Evolutionary conservation across 2,113 vertebrate species (phyloP), one percentile per base, ranked within the genome.

Genomic region (Hemicordylus capensis): DNA sequence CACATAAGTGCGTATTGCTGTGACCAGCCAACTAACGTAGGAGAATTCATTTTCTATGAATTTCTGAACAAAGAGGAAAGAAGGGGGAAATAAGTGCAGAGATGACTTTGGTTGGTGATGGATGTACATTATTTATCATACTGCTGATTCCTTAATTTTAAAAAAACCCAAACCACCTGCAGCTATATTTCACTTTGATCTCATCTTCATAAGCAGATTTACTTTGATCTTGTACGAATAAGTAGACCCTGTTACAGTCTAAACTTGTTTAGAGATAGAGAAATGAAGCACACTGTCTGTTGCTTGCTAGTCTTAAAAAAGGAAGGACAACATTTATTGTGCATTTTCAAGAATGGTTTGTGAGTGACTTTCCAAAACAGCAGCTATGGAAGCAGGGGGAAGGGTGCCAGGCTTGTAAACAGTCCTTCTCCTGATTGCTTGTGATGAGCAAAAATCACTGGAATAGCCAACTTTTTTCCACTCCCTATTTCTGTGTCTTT

Each of bases 81-180:
- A 6, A 20, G 6, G 6, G 3, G 67, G 14, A 26, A 37, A n/a
- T 26, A 39, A 54, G 4, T 1, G 6, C 26, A 4, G n/a, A 74
- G 2, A 10, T 70, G 80, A 78, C 64, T 54, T 59, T 54, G 6
- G 67, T n/a, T 26, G 78, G 80, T 46, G 9, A 82, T 39, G 1
- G 77, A 73, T 6, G 10, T 12, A 54, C 56, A 73, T 75, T 74
- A 63, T 54, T 63, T 59, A 72, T 54, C 74, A 24, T 69, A 88
- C 44, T 26, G 26, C 28, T 76, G 75, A 48, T n/a, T 67, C 75
- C 42, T 10, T 78, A 89, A 72, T 2, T 89, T 7, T 77, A 91
- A 90, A 85, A 85, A 54, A 54, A n/a, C n/a, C n/a, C 28, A n/a
- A 76, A 79, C 24, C 15, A 73, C 54, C 93, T 67, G 42, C 63